These are phyloP conservation scores for Tricholauxania praeusta DNA, from an alignment of 2,888 invertebrate genomes.

Conservation along the genomic window DNA sequence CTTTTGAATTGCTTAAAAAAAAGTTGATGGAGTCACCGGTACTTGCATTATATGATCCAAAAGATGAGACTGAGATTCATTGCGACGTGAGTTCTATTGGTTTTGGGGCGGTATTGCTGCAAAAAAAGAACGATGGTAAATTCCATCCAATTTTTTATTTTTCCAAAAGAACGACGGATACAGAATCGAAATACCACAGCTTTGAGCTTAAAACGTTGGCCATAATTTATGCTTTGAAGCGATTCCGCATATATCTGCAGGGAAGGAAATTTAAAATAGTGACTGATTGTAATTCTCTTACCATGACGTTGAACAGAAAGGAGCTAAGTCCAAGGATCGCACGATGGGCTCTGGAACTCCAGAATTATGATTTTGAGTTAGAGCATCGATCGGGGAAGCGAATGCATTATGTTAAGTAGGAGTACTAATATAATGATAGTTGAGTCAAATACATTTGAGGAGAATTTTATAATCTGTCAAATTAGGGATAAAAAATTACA, in stretches of 20 bases:
- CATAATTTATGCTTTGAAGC: no score
- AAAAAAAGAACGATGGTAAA: conserved; percentile 33
- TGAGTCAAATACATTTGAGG: conserved; percentile 31
- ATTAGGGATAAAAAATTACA: neutral
- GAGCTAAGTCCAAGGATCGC: no score
- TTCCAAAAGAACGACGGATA: no score
- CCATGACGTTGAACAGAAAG: conserved; percentile 23
- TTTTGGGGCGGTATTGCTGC: conserved; percentile 39
- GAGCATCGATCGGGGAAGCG: neutral
- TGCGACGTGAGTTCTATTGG: conserved; percentile 39
- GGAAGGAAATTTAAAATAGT: neutral
- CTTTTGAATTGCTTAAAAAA: conserved; percentile 34
- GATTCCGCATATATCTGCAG: neutral
- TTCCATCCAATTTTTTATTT: conserved; percentile 30
- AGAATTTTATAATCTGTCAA: conserved; percentile 17
- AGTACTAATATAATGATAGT: neutral
- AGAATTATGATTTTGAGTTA: neutral
- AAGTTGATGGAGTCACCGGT: conserved; percentile 37
- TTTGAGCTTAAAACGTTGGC: conserved; percentile 10
- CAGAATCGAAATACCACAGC: no score
- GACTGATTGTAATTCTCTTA: conserved; percentile 33
- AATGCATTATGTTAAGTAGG: conserved; percentile 10
- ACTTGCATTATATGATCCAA: conserved; percentile 29
- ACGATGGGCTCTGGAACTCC: no score
- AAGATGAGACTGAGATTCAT: conserved; percentile 35